phyloP scores from a whole-genome alignment of 2,888 invertebrate species.

The Spialia ferax region DNA sequence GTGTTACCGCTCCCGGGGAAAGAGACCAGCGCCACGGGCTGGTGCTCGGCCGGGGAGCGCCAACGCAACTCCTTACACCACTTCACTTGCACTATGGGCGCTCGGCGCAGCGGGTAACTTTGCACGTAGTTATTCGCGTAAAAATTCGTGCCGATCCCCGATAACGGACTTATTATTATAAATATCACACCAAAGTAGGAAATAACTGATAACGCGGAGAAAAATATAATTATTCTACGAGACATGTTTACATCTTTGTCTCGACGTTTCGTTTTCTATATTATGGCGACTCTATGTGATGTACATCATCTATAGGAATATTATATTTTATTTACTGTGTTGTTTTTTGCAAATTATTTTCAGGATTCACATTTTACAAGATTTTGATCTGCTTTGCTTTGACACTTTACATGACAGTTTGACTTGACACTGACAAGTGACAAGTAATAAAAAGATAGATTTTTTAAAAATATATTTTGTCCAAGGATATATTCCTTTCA shows the following conservation, averaged over 20 bases:
- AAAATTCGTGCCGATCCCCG: constrained; percentile 59
- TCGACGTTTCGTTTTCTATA: neutral
- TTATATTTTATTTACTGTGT: neutral
- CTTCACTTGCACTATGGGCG: constrained; percentile 63
- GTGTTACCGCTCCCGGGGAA: constrained; percentile 96
- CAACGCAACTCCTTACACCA: constrained; percentile 86
- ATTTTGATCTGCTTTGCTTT: too few species aligned
- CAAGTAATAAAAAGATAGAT: too few species aligned
- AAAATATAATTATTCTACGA: constrained; percentile 69
- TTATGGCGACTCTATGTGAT: too few species aligned
- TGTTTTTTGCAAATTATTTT: too few species aligned
- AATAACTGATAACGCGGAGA: constrained; percentile 67
- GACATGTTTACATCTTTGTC: constrained; percentile 57
- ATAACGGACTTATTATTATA: constrained; percentile 73
- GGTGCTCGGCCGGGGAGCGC: constrained; percentile 74
- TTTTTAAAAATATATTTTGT: too few species aligned
- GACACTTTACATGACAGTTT: too few species aligned
- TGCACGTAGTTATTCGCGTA: constrained; percentile 64
- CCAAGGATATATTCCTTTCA: too few species aligned
- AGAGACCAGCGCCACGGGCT: constrained; percentile 89
- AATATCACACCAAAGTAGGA: constrained; percentile 77
- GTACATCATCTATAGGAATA: too few species aligned
- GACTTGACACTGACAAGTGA: too few species aligned
- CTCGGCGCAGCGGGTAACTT: constrained; percentile 47
- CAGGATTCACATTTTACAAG: too few species aligned